phyloP scores from a whole-genome alignment of 1,140 invertebrate species.

The Zaprionus camerounensis region DNA sequence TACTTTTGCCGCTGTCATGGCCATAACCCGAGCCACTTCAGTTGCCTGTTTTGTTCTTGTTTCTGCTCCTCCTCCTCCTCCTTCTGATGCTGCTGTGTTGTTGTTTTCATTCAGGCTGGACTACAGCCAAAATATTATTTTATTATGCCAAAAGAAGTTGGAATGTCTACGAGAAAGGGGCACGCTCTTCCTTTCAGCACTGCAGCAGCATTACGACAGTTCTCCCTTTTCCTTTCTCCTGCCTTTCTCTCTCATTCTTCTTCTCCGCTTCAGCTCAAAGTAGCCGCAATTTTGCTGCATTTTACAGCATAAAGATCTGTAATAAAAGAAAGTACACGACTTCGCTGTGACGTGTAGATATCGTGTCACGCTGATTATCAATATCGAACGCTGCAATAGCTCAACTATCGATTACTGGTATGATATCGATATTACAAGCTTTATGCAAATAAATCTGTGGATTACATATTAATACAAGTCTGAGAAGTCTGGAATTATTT shows the following conservation, averaged over 20 bases:
- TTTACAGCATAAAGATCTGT: background rate
- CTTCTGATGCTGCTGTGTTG: slow-evolving; percentile 20
- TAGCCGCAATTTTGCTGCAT: slow-evolving; percentile 51
- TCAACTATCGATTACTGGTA: too few relatives aligned
- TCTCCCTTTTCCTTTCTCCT: slow-evolving; percentile 22
- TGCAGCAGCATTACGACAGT: slow-evolving; percentile 21
- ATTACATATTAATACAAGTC: background rate
- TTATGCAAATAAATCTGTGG: background rate
- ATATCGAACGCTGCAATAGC: too few relatives aligned
- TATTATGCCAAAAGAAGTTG: slow-evolving; percentile 67
- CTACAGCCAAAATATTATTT: slow-evolving; percentile 63
- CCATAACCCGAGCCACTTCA: slow-evolving; percentile 61
- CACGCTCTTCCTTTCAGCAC: slow-evolving; percentile 27
- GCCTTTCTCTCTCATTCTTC: background rate
- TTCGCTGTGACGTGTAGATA: too few relatives aligned
- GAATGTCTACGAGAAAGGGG: slow-evolving; percentile 19
- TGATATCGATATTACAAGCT: too few relatives aligned
- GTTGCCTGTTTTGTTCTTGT: slow-evolving; percentile 45
- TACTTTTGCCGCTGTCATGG: slow-evolving; percentile 52
- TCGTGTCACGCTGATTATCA: too few relatives aligned
- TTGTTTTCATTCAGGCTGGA: slow-evolving; percentile 47
- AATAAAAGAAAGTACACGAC: background rate
- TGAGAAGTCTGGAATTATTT: background rate
- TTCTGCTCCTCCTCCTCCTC: slow-evolving; percentile 18
- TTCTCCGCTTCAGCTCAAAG: slow-evolving; percentile 25